These are phyloP conservation scores for Silvanus unidentatus DNA, from an alignment of 2,888 invertebrate genomes.

Conservation along the genomic window DNA sequence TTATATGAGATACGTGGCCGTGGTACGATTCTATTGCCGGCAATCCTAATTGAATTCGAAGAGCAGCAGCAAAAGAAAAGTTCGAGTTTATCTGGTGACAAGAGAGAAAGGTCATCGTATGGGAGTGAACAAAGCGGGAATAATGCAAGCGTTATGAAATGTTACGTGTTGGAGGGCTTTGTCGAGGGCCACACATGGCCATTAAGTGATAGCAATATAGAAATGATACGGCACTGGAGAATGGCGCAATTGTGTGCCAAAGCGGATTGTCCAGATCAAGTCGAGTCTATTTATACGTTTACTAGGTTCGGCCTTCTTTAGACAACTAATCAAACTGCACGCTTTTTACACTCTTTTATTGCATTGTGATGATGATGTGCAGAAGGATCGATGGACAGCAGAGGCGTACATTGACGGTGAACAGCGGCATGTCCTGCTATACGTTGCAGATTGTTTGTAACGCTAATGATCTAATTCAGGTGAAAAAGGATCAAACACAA, in stretches of 20 bases:
- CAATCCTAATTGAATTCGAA: conserved; percentile 7
- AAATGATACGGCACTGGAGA: conserved; percentile 10
- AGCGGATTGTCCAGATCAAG: too few relatives aligned
- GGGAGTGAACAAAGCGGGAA: not conserved
- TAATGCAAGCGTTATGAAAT: not conserved
- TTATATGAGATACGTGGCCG: conserved; percentile 13
- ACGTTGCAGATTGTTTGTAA: not conserved
- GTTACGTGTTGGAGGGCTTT: not conserved
- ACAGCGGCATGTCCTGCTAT: not conserved
- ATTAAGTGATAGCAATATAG: conserved; percentile 31
- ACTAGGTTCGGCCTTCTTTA: too few relatives aligned
- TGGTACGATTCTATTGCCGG: conserved; percentile 16
- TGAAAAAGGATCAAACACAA: conserved; percentile 25
- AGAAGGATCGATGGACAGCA: too few relatives aligned
- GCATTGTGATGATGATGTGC: too few relatives aligned
- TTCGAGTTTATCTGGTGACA: not conserved
- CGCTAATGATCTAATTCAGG: conserved; percentile 15
- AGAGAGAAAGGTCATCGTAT: not conserved
- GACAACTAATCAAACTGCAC: too few relatives aligned
- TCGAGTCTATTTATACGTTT: too few relatives aligned
- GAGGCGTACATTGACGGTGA: too few relatives aligned
- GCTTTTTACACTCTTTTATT: too few relatives aligned
- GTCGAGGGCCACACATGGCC: conserved; percentile 40
- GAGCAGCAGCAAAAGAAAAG: not conserved
- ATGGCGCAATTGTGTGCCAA: too few relatives aligned